These are phyloP conservation scores for Eira barbara DNA, from an alignment of 2,113 vertebrate species.

Conservation along the genomic window DNA sequence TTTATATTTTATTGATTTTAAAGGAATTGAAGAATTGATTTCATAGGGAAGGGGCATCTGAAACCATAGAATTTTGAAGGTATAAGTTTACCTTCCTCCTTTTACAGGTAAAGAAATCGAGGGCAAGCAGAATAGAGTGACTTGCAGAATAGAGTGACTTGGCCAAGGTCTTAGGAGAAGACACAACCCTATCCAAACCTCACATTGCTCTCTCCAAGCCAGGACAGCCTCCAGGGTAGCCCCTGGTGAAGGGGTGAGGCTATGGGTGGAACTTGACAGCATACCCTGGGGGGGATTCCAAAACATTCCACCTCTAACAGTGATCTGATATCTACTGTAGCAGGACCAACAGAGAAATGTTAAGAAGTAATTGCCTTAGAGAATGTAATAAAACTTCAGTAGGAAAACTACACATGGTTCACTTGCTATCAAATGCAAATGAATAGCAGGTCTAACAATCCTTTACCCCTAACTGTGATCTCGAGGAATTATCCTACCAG, in stretches of 20 bases:
- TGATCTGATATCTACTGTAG: not conserved
- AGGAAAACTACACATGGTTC: not conserved
- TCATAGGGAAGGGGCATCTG: not conserved
- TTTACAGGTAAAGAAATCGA: not conserved
- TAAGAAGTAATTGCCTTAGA: not conserved
- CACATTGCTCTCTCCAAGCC: accelerated
- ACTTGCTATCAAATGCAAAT: not conserved
- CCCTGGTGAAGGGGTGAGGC: too few relatives aligned
- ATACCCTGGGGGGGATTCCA: not conserved
- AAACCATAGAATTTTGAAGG: not conserved
- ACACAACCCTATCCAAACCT: not conserved
- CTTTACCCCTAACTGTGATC: not conserved
- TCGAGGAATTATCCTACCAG: not conserved
- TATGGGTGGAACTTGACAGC: not conserved
- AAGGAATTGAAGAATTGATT: not conserved
- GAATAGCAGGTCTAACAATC: not conserved
- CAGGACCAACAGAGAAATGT: not conserved
- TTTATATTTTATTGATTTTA: not conserved
- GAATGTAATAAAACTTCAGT: not conserved
- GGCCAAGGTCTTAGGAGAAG: not conserved
- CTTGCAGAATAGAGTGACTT: not conserved
- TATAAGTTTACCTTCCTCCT: not conserved
- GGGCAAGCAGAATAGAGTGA: not conserved
- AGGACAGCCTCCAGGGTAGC: accelerated
- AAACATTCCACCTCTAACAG: not conserved